Evolutionary conservation across 2,888 invertebrate species (phyloP).

Genomic region (Chymomyza fuscimana): DNA sequence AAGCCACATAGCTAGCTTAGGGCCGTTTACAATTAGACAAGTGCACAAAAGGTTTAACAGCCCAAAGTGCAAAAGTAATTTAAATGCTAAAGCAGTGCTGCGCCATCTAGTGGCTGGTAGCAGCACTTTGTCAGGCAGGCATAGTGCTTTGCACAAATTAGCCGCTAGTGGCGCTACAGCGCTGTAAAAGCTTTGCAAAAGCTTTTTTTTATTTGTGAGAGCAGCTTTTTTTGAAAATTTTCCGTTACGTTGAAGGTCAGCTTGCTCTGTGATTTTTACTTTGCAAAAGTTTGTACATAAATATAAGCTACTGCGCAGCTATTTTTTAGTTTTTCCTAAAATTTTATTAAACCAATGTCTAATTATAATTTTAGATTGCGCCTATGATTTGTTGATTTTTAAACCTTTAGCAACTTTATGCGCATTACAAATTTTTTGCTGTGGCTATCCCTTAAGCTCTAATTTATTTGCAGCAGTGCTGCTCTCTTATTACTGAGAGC

Average conservation of each 20-base stretch:
- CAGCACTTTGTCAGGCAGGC: neutral
- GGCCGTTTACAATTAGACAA: neutral
- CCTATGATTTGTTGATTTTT: slow-evolving; percentile 38
- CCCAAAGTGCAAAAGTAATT: neutral
- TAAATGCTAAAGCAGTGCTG: neutral
- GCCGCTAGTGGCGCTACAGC: slow-evolving; percentile 19
- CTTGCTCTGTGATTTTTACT: neutral
- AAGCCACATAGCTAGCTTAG: neutral
- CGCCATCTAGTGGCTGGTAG: slow-evolving; percentile 22
- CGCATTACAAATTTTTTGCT: slow-evolving; percentile 60
- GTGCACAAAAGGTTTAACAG: neutral
- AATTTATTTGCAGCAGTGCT: neutral
- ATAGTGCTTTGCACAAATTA: neutral
- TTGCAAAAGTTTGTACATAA: too few relatives aligned
- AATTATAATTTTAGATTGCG: slow-evolving; percentile 55
- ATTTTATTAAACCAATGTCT: neutral
- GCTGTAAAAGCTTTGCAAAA: neutral
- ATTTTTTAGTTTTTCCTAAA: neutral
- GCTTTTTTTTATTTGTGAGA: neutral
- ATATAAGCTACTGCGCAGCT: neutral
- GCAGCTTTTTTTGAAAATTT: neutral
- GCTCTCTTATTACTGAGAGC: slow-evolving; percentile 24
- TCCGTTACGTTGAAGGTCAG: neutral
- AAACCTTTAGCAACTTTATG: slow-evolving; percentile 51
- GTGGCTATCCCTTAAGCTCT: slow-evolving; percentile 34